These are phyloP conservation scores for Dione vanillae DNA, from an alignment of 2,888 invertebrate species.

Conservation along the genomic window DNA sequence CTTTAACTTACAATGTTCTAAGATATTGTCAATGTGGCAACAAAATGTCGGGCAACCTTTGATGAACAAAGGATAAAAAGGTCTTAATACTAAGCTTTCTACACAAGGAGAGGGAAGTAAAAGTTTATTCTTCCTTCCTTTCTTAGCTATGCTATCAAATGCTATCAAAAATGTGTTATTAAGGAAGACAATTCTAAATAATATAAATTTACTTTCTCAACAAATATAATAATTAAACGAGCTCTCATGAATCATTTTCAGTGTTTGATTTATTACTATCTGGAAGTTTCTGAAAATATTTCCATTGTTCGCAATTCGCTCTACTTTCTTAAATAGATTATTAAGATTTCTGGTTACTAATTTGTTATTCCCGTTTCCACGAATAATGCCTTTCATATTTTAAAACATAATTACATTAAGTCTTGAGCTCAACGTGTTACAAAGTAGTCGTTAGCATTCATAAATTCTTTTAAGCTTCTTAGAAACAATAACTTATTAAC, in stretches of 20 bases:
- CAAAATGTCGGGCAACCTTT: too few species aligned
- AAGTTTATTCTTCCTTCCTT: too few species aligned
- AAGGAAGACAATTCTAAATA: neutral
- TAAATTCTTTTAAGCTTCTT: slow-evolving; percentile 14
- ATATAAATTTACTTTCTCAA: slow-evolving; percentile 6
- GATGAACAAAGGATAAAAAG: too few species aligned
- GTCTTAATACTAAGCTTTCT: too few species aligned
- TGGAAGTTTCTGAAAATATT: slow-evolving; percentile 23
- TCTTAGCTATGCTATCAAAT: too few species aligned
- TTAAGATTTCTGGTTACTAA: slow-evolving; percentile 23
- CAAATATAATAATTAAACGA: slow-evolving; percentile 14
- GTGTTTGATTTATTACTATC: slow-evolving; percentile 26
- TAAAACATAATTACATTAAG: slow-evolving; percentile 12
- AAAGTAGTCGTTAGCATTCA: slow-evolving; percentile 7
- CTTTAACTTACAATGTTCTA: too few species aligned
- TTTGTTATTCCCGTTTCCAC: slow-evolving; percentile 22
- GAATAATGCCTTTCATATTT: slow-evolving; percentile 14
- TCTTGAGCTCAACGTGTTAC: slow-evolving; percentile 15
- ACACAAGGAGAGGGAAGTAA: too few species aligned
- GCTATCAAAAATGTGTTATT: neutral
- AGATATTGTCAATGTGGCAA: too few species aligned
- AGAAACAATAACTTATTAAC: too few species aligned
- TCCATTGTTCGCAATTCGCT: slow-evolving; percentile 23
- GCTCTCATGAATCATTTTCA: slow-evolving; percentile 19
- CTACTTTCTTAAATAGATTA: slow-evolving; percentile 26